Percentiles rank a stretch among this genome's conserved stretches.
Evolutionary conservation across 2,113 vertebrate genomes (phyloP).

Genomic region (Myotis davidii): DNA sequence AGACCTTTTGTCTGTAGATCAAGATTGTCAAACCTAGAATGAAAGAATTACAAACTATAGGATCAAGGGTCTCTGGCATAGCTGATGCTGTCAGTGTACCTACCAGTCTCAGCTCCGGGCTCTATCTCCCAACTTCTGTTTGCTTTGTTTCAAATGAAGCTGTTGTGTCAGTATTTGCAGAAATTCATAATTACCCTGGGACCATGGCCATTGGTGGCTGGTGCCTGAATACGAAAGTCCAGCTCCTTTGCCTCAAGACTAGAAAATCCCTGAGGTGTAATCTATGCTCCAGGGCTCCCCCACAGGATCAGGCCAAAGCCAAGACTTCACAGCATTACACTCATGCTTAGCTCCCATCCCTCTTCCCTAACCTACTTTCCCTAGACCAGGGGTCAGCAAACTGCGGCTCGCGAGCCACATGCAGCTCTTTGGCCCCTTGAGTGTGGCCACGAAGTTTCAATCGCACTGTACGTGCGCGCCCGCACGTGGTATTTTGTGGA

Average conservation of each 20-base stretch:
- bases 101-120: neutral
- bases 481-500: too few species aligned
- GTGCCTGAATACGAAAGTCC: neutral
- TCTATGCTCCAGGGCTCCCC: neutral
- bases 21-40: neutral
- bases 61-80: neutral
- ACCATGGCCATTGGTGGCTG: neutral
- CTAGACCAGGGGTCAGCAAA: too few species aligned
- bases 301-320: neutral
- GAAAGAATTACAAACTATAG: neutral
- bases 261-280: neutral
- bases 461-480: too few species aligned
- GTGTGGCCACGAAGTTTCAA: too few species aligned
- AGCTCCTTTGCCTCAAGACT: neutral
- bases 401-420: too few species aligned
- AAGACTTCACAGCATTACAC: neutral
- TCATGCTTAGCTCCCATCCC: neutral
- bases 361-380: neutral
- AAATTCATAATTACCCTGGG: neutral
- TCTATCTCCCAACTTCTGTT: neutral
- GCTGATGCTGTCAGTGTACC: neutral
- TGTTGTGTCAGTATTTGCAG: neutral
- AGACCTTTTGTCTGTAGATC: neutral
- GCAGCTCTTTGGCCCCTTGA: too few species aligned
- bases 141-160: conserved; percentile 6